A percentile compares a stretch with the other conserved stretches of the same genome.
Evolutionary conservation across 2,797 vertebrate genomes (phyloP).

Genomic region (Chaunax sp.): DNA sequence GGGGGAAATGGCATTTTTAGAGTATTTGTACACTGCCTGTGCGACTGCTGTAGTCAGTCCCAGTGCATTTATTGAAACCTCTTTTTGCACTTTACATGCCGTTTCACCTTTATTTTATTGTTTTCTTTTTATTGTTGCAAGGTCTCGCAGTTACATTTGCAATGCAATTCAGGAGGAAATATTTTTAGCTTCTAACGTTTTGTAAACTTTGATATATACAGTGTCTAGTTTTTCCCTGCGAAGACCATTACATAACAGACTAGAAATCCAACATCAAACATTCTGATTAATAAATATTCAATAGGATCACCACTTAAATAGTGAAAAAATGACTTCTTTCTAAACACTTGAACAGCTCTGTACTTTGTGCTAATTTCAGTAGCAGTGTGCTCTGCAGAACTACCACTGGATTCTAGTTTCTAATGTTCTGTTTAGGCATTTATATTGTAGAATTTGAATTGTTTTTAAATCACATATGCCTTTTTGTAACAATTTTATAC

Average conservation of each 20-base stretch:
- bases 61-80: conserved; percentile 81
- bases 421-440: conserved; percentile 59
- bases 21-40: conserved; percentile 77
- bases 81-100: conserved; percentile 80
- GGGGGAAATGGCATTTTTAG: conserved; percentile 73
- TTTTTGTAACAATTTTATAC: conserved; percentile 88
- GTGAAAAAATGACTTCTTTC: conserved; percentile 34
- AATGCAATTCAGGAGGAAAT: conserved; percentile 68
- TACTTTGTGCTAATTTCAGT: conserved; percentile 55
- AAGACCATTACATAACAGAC: conserved; percentile 40
- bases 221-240: conserved; percentile 51
- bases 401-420: conserved; percentile 70
- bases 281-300: conserved; percentile 39
- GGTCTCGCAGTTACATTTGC: conserved; percentile 63
- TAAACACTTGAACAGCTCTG: conserved; percentile 46
- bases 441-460: conserved; percentile 76
- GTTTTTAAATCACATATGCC: conserved; percentile 84
- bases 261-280: conserved; percentile 41
- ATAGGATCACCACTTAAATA: conserved; percentile 48
- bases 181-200: conserved; percentile 71
- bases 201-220: conserved; percentile 68
- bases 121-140: conserved; percentile 67
- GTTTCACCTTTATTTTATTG: conserved; percentile 70
- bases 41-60: conserved; percentile 77
- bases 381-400: conserved; percentile 49